A percentile compares a stretch with the other conserved stretches of the same genome.
Evolutionary conservation across 2,113 vertebrate genomes (phyloP).

Genomic region (Pedionomus torquatus): DNA sequence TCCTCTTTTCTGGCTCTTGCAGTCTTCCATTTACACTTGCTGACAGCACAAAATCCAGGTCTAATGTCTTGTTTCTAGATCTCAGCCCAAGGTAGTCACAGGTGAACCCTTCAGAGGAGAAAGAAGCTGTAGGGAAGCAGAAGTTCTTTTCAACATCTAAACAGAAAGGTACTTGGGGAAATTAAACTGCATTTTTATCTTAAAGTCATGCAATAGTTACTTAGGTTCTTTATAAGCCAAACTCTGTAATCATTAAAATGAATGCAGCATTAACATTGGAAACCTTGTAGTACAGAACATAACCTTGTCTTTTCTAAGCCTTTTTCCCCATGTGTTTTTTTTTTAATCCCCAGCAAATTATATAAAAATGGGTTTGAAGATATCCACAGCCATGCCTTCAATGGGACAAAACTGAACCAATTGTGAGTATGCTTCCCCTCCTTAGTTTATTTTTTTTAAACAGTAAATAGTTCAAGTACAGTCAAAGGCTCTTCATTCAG

Average conservation of each 20-base stretch:
- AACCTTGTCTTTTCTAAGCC: not conserved
- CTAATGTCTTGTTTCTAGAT: not conserved
- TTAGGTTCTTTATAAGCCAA: not conserved
- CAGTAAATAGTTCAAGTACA: not conserved
- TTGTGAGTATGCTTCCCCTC: conserved; percentile 79
- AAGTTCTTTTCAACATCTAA: not conserved
- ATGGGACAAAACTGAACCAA: conserved; percentile 86
- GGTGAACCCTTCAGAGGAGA: not conserved
- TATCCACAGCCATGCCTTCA: conserved; percentile 89
- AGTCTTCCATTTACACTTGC: not conserved
- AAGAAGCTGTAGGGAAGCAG: not conserved
- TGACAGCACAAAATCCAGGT: not conserved
- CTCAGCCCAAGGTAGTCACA: not conserved
- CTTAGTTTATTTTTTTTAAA: not conserved
- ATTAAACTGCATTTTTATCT: not conserved
- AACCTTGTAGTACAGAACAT: not conserved
- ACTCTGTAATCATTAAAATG: not conserved
- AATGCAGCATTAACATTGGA: not conserved
- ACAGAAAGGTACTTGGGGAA: not conserved
- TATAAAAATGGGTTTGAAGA: conserved; percentile 90
- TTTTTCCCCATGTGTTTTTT: not conserved
- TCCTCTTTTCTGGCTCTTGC: not conserved
- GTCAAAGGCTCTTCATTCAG: not conserved
- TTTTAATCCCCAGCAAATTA: conserved; percentile 78
- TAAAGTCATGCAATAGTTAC: not conserved